Evolutionary conservation across 2,888 invertebrate genomes (phyloP), one percentile per base, ranked within the genome.

Genomic region (Andrena praecox): DNA sequence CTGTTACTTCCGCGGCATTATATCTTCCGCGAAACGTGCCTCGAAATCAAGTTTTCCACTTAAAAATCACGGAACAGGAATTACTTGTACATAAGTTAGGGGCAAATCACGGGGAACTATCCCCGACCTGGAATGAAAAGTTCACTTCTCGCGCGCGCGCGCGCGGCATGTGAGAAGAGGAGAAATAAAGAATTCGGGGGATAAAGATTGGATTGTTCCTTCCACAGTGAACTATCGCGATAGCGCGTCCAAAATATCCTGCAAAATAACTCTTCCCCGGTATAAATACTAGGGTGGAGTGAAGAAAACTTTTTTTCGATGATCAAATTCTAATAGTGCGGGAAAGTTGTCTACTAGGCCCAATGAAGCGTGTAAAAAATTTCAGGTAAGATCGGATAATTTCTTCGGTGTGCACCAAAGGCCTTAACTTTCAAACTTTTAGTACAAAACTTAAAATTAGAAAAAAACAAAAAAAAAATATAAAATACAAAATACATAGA

Each of bases 31-130:
- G 64, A 48, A 71, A 80, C 80, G 80, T 80, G 80, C 80, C 27
- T 16, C 78, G 80, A 77, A 80, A 80, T 80, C 80, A 70, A 80
- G 78, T 78, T 80, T 52, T 67, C 78, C 71, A 67, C 79, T 78
- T 80, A 71, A 78, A 78, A 80, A 80, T 78, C 66, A 78, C 78
- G 71, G 79, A 71, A 60, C 80, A 67, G 71, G 35, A 78, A 78
- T 80, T 78, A 80, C 78, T 78, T 71, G 79, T 80, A 80, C 66
- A 80, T 80, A 80, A 80, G 70, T 80, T 77, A 80, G 59, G 42
- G 78, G 70, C 50, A 80, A 80, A 80, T 80, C 78, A 70, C 78
- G 70, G 24, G 70, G 52, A 60, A 77, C 59, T 80, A 67, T 77
- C 78, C 48, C 42, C 3, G 12, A 50, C 52, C n/a, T 27, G 31